These are phyloP conservation scores for Python bivittatus DNA, from an alignment of 2,113 vertebrate species.

Conservation along the genomic window DNA sequence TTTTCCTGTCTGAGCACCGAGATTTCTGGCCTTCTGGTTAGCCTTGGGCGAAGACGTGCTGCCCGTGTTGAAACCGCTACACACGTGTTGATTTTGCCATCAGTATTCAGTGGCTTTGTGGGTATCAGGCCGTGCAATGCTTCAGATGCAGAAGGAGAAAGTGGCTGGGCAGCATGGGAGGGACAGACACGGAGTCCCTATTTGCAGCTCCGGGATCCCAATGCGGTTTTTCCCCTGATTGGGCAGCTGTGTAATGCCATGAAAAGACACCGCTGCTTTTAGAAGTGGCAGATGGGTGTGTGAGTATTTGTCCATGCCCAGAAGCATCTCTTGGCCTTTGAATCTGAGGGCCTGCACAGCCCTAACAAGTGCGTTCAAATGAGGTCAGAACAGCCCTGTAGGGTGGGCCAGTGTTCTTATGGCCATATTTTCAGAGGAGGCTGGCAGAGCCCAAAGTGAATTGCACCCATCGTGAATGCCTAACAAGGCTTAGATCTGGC, in stretches of 20 bases:
- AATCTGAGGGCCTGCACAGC: not conserved
- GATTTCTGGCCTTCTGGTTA: not conserved
- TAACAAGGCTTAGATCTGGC: not conserved
- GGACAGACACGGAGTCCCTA: not conserved
- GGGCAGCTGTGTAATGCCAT: too few relatives aligned
- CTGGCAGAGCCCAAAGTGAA: too few relatives aligned
- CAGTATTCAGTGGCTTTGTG: not conserved
- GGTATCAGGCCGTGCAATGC: too few relatives aligned
- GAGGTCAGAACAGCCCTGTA: not conserved
- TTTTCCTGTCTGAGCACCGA: not conserved
- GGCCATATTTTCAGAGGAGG: too few relatives aligned
- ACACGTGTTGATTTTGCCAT: not conserved
- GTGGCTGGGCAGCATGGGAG: too few relatives aligned
- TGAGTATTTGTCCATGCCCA: not conserved
- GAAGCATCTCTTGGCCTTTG: not conserved
- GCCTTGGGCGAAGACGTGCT: accelerated
- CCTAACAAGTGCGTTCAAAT: not conserved
- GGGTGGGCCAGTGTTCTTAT: not conserved
- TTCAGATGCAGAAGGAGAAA: too few relatives aligned
- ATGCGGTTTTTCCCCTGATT: too few relatives aligned
- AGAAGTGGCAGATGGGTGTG: not conserved
- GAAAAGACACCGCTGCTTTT: too few relatives aligned
- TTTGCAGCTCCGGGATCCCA: too few relatives aligned
- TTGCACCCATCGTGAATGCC: too few relatives aligned
- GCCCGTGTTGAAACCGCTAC: not conserved